These are phyloP conservation scores for Uropsilus gracilis DNA, from an alignment of 2,113 vertebrate genomes.

Conservation along the genomic window DNA sequence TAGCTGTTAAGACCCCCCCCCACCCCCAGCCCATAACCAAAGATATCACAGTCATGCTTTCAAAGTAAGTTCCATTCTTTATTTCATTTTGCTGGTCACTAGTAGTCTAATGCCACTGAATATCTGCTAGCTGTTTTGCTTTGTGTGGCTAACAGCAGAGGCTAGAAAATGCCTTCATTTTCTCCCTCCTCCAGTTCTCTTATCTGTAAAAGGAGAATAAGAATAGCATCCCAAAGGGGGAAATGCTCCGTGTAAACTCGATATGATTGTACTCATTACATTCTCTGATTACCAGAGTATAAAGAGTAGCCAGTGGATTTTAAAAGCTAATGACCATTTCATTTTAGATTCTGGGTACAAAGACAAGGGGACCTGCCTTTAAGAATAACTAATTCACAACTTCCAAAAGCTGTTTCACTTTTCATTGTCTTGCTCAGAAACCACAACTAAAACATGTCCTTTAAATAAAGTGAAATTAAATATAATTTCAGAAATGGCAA, in stretches of 20 bases:
- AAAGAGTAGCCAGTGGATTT: neutral
- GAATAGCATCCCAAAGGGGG: too few species aligned
- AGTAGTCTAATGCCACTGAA: neutral
- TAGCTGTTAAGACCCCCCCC: neutral
- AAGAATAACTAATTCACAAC: neutral
- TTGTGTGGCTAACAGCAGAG: neutral
- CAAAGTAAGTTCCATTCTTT: neutral
- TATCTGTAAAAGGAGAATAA: neutral
- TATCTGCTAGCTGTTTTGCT: neutral
- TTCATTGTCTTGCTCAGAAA: conserved; percentile 40
- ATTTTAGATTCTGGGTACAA: conserved; percentile 52
- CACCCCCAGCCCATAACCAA: neutral
- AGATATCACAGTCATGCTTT: neutral
- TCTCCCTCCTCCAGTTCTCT: neutral
- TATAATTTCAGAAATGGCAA: too few species aligned
- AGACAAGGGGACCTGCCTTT: neutral
- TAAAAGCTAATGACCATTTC: conserved; percentile 29
- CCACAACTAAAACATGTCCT: neutral
- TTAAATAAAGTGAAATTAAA: conserved; percentile 1
- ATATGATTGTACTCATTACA: neutral
- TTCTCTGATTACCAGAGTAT: neutral
- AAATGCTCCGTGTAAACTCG: neutral
- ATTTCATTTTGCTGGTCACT: neutral
- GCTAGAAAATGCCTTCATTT: neutral
- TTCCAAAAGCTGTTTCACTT: neutral